Evolutionary conservation across 30 jellyfish, hydroid and myxozoan genomes (phyloP).

Genomic region (Aurelia coerulea): DNA sequence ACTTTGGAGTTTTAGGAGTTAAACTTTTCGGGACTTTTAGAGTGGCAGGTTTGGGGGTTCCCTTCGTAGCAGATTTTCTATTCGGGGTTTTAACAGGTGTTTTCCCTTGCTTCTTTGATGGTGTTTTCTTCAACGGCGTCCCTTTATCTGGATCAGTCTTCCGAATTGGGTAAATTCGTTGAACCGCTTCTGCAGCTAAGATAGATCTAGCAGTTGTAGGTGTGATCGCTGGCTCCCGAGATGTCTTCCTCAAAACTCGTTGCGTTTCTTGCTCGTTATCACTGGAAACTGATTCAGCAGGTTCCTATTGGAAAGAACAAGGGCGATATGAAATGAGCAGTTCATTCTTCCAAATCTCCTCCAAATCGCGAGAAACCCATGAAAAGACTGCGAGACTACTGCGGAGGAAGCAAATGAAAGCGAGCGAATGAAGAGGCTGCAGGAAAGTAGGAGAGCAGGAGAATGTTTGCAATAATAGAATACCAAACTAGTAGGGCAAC

Average conservation of each 20-base stretch:
- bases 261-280: not conserved
- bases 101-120: not conserved
- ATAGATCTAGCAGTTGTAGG: conserved; percentile 36
- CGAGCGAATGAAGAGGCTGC: too few relatives aligned
- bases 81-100: conserved; percentile 14
- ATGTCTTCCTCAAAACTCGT: conserved; percentile 23
- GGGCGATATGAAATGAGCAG: not conserved
- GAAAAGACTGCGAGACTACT: too few relatives aligned
- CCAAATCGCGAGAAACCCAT: too few relatives aligned
- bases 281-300: not conserved
- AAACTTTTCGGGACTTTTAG: not conserved
- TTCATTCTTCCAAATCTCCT: too few relatives aligned
- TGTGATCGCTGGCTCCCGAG: conserved; percentile 41
- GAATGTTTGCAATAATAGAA: too few relatives aligned
- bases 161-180: conserved; percentile 6
- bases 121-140: not conserved
- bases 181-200: conserved; percentile 10
- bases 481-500: too few relatives aligned
- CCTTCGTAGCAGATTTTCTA: not conserved
- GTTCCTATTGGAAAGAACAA: conserved; percentile 1
- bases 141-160: not conserved
- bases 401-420: too few relatives aligned
- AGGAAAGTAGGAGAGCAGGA: too few relatives aligned
- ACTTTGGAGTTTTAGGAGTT: not conserved
- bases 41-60: conserved; percentile 12